phyloP scores from a whole-genome alignment of 2,113 vertebrate species.

The Platichthys stellatus region DNA sequence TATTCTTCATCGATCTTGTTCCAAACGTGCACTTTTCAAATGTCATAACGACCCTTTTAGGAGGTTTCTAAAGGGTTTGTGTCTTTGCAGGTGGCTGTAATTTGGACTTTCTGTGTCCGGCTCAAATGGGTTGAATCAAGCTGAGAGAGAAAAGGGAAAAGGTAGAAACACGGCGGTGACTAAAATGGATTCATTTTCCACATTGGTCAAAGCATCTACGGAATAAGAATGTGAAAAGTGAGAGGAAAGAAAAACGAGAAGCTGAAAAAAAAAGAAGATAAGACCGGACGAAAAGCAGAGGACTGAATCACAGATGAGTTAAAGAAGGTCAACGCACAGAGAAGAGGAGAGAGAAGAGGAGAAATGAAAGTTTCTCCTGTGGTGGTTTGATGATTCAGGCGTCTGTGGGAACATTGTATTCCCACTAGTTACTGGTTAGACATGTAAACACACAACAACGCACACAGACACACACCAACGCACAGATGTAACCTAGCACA shows the following conservation, averaged over 20 bases:
- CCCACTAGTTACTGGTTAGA: not conserved
- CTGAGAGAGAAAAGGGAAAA: slow-evolving; percentile 8
- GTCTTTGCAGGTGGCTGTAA: too few relatives aligned
- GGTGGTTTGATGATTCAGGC: slow-evolving; percentile 18
- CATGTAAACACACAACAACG: not conserved
- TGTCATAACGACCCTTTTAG: too few relatives aligned
- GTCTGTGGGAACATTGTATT: slow-evolving; percentile 29
- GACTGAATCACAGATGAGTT: slow-evolving; percentile 35
- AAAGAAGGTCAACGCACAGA: slow-evolving; percentile 41
- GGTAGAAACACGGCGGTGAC: not conserved
- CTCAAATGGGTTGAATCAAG: slow-evolving; percentile 29
- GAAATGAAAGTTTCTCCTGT: slow-evolving; percentile 34
- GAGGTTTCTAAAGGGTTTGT: too few relatives aligned
- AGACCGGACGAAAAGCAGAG: slow-evolving; percentile 18
- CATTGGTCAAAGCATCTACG: slow-evolving; percentile 27
- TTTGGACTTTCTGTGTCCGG: not conserved
- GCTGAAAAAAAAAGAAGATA: slow-evolving; percentile 35
- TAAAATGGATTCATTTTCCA: slow-evolving; percentile 48
- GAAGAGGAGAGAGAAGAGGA: slow-evolving; percentile 21
- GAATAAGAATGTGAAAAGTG: slow-evolving; percentile 24
- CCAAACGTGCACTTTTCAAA: too few relatives aligned
- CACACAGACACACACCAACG: not conserved
- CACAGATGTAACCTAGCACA: not conserved
- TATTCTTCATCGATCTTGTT: too few relatives aligned
- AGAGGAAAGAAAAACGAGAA: slow-evolving; percentile 47